phyloP scores from a whole-genome alignment of 2,113 vertebrate genomes.

The Daubentonia madagascariensis region DNA sequence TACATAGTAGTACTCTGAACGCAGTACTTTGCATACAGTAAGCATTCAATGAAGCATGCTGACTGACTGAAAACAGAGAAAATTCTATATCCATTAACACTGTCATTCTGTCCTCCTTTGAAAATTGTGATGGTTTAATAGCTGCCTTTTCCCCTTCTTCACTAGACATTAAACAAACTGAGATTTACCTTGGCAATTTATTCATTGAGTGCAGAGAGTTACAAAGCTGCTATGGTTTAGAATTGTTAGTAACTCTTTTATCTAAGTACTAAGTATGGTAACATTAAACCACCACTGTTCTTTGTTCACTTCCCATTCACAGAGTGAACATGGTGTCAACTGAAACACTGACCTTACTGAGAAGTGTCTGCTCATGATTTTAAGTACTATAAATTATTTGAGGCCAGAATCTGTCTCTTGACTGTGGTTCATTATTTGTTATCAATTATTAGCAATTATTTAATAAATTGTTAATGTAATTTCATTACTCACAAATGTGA shows the following conservation, averaged over 20 bases:
- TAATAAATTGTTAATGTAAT: neutral
- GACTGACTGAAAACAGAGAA: neutral
- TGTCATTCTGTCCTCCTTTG: neutral
- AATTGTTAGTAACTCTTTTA: conserved; percentile 53
- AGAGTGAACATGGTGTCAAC: neutral
- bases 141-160: neutral
- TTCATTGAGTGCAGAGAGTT: conserved; percentile 40
- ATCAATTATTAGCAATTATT: conserved; percentile 47
- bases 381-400: neutral
- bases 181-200: conserved; percentile 47
- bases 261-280: conserved; percentile 7
- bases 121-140: neutral
- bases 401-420: neutral
- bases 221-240: neutral
- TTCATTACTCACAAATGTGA: conserved; percentile 15
- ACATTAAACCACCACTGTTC: neutral
- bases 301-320: neutral
- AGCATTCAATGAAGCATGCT: neutral
- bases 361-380: neutral
- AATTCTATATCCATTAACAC: neutral
- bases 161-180: conserved; percentile 18
- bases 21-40: neutral
- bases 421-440: neutral
- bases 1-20: neutral
- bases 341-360: neutral